phyloP scores from a whole-genome alignment of 2,888 invertebrate genomes.

The Diadegma fenestrale region DNA sequence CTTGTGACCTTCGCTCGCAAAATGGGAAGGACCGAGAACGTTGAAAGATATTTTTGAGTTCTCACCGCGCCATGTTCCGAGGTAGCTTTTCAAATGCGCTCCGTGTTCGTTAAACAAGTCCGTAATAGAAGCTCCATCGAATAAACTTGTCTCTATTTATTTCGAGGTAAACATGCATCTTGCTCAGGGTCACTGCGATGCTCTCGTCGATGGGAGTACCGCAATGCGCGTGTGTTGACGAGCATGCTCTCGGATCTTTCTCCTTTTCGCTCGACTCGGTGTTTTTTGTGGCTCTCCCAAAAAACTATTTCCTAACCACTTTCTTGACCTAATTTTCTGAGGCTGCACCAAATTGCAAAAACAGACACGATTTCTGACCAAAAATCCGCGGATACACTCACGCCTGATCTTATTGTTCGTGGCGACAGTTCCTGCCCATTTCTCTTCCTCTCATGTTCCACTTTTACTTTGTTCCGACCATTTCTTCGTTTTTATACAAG shows the following conservation, averaged over 20 bases:
- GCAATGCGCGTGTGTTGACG: slow-evolving; percentile 58
- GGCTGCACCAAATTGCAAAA: slow-evolving; percentile 33
- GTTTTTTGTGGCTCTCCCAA: slow-evolving; percentile 2
- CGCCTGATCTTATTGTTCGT: slow-evolving; percentile 1
- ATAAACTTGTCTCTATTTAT: background rate
- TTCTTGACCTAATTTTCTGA: slow-evolving; percentile 53
- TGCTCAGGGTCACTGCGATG: slow-evolving; percentile 32
- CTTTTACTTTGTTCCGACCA: slow-evolving; percentile 5
- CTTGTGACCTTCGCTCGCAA: background rate
- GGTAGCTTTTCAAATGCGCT: background rate
- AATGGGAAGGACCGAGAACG: background rate
- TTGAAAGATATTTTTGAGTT: background rate
- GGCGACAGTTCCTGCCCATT: background rate
- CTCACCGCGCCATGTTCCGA: background rate
- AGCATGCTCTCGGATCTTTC: slow-evolving; percentile 20
- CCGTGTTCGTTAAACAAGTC: background rate
- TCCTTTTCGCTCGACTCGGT: background rate
- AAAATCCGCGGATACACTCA: slow-evolving; percentile 28
- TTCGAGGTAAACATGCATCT: slow-evolving; percentile 34
- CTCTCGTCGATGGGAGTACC: slow-evolving; percentile 59
- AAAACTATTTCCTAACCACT: slow-evolving; percentile 47
- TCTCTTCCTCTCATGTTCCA: background rate
- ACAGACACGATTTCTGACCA: slow-evolving; percentile 15
- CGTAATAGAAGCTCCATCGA: slow-evolving; percentile 10
- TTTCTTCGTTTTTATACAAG: slow-evolving; percentile 4